These are phyloP conservation scores for Carassius gibelio DNA, from an alignment of 2,113 vertebrate genomes.

Conservation along the genomic window DNA sequence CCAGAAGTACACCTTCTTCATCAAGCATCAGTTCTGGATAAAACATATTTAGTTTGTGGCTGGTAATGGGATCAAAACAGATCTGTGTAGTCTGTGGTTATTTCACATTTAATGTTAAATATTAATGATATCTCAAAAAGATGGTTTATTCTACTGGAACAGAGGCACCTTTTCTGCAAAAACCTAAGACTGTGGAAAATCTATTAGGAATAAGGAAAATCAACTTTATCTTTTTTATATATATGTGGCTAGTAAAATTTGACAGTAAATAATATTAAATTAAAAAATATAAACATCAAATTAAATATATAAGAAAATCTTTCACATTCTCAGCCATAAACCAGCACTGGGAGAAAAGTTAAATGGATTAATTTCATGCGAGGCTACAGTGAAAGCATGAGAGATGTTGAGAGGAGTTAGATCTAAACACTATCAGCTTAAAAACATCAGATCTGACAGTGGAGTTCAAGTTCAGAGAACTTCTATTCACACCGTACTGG, in stretches of 20 bases:
- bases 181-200: not conserved
- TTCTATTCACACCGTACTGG: not conserved
- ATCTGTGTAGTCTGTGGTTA: not conserved
- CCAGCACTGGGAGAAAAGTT: not conserved
- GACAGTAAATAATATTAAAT: not conserved
- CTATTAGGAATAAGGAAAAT: no score
- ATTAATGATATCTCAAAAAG: not conserved
- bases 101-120: not conserved
- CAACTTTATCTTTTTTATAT: no score
- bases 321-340: no score
- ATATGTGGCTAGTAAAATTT: not conserved
- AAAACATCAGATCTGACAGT: not conserved
- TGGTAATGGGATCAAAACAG: no score
- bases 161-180: constrained; percentile 12
- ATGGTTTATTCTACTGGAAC: not conserved
- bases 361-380: not conserved
- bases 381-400: not conserved
- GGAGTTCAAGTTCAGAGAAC: constrained; percentile 10
- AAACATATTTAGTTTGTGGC: no score
- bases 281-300: not conserved
- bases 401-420: not conserved
- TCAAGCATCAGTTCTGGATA: no score
- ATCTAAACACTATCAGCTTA: not conserved
- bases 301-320: not conserved
- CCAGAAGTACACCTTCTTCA: no score